Conservation (phyloP, 2,888 invertebrate genomes). For the Thymelicus acteon region DNA sequence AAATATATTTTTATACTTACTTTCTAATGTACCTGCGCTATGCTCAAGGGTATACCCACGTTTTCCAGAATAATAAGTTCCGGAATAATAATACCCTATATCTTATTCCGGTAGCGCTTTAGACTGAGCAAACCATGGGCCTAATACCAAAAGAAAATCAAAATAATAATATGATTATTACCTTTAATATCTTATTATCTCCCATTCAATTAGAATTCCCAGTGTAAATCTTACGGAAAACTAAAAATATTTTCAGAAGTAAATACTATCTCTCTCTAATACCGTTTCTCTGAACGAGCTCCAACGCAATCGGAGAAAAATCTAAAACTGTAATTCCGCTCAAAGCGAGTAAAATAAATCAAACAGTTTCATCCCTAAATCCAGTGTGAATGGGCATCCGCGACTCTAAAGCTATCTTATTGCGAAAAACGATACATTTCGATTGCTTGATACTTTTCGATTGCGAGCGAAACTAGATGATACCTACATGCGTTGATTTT, state of each 20-base stretch:
- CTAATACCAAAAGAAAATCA: too few species aligned
- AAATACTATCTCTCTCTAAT: background rate
- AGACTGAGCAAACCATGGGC: too few species aligned
- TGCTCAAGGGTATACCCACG: too few species aligned
- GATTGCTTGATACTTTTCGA: background rate
- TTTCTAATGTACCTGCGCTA: too few species aligned
- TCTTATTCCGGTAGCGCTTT: too few species aligned
- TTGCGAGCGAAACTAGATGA: background rate
- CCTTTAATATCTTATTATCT: too few species aligned
- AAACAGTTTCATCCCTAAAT: constrained; percentile 9
- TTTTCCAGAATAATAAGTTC: too few species aligned
- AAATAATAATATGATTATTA: too few species aligned
- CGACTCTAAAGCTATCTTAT: background rate
- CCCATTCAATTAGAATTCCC: too few species aligned
- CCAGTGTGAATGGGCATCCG: background rate
- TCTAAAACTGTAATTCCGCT: background rate
- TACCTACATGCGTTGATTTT: too few species aligned
- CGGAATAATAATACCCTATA: too few species aligned
- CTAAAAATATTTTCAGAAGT: background rate
- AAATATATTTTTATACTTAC: too few species aligned
- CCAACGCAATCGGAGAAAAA: background rate
- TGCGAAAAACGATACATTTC: constrained; percentile 3
- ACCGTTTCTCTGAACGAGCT: background rate
- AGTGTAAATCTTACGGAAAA: background rate
- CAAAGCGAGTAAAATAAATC: background rate